phyloP scores from a whole-genome alignment of 2,797 vertebrate genomes.

The Neosilurus hyrtlii region DNA sequence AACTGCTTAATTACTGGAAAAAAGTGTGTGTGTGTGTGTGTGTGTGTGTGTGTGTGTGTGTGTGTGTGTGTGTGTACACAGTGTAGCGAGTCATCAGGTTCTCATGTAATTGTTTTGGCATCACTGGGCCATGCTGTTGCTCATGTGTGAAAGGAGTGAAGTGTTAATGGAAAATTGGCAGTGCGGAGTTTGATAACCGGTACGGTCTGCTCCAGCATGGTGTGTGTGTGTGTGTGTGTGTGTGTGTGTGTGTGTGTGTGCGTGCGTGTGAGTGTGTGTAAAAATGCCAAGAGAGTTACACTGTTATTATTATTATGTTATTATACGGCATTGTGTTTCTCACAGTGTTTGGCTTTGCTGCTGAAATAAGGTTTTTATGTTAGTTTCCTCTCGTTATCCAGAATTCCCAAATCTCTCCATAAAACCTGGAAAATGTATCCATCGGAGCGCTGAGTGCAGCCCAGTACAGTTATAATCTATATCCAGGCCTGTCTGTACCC shows the following conservation, averaged over 20 bases:
- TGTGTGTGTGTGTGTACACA: constrained; percentile 23
- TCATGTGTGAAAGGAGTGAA: constrained; percentile 58
- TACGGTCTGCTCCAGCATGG: constrained; percentile 52
- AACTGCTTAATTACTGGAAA: not conserved
- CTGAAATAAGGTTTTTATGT: not conserved
- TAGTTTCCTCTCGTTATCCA: not conserved
- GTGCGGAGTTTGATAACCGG: constrained; percentile 57
- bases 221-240: constrained; percentile 19
- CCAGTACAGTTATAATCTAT: not conserved
- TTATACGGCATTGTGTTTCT: not conserved
- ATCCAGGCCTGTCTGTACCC: not conserved
- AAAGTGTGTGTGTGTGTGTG: constrained; percentile 18
- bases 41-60: constrained; percentile 18
- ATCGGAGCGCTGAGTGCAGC: not conserved
- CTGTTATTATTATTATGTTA: constrained; percentile 18
- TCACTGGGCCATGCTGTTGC: constrained; percentile 60
- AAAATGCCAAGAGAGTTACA: not conserved
- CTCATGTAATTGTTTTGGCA: constrained; percentile 64
- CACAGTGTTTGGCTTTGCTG: not conserved
- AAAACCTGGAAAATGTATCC: not conserved
- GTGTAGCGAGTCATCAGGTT: constrained; percentile 49
- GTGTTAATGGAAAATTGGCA: constrained; percentile 65
- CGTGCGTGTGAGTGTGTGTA: constrained; percentile 13
- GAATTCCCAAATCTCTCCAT: no score
- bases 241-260: constrained; percentile 41